Conservation (phyloP, 2,888 invertebrate species). For the Lithophane semibrunnea region DNA sequence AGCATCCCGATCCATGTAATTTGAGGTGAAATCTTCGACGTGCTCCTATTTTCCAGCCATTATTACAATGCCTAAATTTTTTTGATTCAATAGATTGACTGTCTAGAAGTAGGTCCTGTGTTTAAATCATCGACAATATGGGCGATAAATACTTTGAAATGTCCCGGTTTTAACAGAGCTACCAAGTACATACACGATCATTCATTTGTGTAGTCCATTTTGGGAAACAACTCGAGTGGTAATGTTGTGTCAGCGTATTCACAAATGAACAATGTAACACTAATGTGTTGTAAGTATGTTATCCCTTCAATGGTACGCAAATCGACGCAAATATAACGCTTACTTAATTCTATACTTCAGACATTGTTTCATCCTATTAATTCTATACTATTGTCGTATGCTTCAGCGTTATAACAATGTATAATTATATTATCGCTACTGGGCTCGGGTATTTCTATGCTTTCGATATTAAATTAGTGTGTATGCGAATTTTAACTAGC, state of each 20-base stretch:
- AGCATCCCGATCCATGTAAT: conserved; percentile 75
- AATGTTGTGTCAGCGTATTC: conserved; percentile 79
- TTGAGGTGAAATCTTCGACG: conserved; percentile 61
- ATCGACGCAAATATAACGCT: conserved; percentile 86
- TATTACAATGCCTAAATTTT: conserved; percentile 79
- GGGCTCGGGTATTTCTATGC: conserved; percentile 90
- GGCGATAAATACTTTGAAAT: conserved; percentile 70
- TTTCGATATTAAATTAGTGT: conserved; percentile 90
- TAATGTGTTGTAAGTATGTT: conserved; percentile 89
- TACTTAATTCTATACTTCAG: conserved; percentile 85
- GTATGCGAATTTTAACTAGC: conserved; percentile 89
- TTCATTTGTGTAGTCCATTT: conserved; percentile 83
- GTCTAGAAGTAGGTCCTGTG: conserved; percentile 86
- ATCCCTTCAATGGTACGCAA: conserved; percentile 85
- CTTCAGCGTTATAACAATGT: conserved; percentile 89
- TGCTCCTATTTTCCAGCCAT: conserved; percentile 69
- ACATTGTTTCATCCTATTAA: conserved; percentile 87
- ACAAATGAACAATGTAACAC: conserved; percentile 82
- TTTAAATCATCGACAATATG: conserved; percentile 80
- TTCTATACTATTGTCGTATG: conserved; percentile 89
- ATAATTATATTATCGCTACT: conserved; percentile 86
- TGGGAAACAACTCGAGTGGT: conserved; percentile 81
- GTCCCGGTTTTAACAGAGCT: conserved; percentile 69
- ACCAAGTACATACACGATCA: conserved; percentile 76
- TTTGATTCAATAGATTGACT: conserved; percentile 82